Evolutionary conservation across 64 coral and sea anemone species (phyloP).

Genomic region (Hydrozoanthus tunicans): DNA sequence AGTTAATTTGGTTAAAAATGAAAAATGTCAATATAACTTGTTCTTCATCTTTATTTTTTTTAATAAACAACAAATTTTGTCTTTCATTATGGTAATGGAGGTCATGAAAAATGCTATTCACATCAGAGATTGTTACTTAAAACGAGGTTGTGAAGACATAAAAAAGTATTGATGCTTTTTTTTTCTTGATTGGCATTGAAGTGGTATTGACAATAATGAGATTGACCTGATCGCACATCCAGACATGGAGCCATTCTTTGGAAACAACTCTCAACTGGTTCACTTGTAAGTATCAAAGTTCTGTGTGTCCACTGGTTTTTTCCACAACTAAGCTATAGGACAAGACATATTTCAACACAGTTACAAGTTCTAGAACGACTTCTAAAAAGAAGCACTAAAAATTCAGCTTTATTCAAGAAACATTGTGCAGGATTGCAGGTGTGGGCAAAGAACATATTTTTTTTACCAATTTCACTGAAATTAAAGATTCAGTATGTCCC

Average conservation of each 20-base stretch:
- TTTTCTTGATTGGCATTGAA: slow-evolving; percentile 17
- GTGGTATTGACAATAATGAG: slow-evolving; percentile 78
- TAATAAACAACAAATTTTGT: too few species aligned
- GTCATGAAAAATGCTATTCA: too few species aligned
- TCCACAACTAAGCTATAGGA: neutral
- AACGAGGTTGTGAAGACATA: neutral
- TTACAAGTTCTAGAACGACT: too few species aligned
- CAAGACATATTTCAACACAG: too few species aligned
- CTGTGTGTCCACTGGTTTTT: neutral
- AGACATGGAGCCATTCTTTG: slow-evolving; percentile 77
- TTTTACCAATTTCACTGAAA: too few species aligned
- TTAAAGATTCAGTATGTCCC: too few species aligned
- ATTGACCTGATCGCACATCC: slow-evolving; percentile 79
- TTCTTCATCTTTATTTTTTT: neutral
- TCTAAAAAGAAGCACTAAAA: too few species aligned
- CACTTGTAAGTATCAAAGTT: slow-evolving; percentile 77
- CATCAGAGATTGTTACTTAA: too few species aligned
- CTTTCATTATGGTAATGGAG: too few species aligned
- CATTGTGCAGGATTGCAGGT: too few species aligned
- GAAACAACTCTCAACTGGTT: slow-evolving; percentile 78
- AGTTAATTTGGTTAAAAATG: neutral
- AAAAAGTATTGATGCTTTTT: neutral
- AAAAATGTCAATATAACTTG: neutral
- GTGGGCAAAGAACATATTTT: too few species aligned
- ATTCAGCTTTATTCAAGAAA: too few species aligned